A percentile compares a stretch with the other conserved stretches of the same genome.
Conservation (phyloP, 2,113 vertebrate species). For the Eudyptes chrysolophus region DNA sequence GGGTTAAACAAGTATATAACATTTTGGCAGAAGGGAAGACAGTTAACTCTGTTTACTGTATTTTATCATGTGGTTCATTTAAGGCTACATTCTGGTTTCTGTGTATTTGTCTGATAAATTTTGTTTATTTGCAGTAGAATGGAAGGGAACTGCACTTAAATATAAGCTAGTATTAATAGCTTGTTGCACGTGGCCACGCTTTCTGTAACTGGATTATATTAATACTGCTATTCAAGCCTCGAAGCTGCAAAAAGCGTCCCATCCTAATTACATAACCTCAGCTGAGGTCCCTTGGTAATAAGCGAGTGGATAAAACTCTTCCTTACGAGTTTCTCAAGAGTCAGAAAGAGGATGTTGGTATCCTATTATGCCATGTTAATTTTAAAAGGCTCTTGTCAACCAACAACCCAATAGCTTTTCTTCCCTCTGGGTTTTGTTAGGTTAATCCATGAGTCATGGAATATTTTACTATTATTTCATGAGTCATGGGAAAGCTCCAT, state of each 20-base stretch:
- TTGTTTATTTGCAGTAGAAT: neutral
- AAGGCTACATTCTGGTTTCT: neutral
- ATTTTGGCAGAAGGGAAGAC: neutral
- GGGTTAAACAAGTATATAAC: neutral
- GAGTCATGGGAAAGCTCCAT: slow-evolving; percentile 36
- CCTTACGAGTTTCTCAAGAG: neutral
- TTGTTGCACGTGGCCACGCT: neutral
- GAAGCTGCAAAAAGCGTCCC: slow-evolving; percentile 5
- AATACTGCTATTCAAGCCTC: neutral
- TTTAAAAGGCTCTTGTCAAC: slow-evolving; percentile 21
- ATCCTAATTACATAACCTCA: neutral
- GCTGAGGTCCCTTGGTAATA: neutral
- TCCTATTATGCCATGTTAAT: neutral
- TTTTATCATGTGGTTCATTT: neutral
- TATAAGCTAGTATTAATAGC: neutral
- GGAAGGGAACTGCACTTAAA: neutral
- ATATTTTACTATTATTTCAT: neutral
- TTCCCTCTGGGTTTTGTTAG: slow-evolving; percentile 22
- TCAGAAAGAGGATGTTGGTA: neutral
- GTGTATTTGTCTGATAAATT: neutral
- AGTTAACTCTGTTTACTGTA: neutral
- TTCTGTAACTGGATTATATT: neutral
- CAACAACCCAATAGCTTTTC: neutral
- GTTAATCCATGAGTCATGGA: slow-evolving; percentile 40
- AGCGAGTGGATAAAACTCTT: neutral